Percentiles rank a stretch among this genome's conserved stretches.
These are phyloP conservation scores for Acanthiza pusilla DNA, from an alignment of 2,797 vertebrate genomes.

Conservation along the genomic window DNA sequence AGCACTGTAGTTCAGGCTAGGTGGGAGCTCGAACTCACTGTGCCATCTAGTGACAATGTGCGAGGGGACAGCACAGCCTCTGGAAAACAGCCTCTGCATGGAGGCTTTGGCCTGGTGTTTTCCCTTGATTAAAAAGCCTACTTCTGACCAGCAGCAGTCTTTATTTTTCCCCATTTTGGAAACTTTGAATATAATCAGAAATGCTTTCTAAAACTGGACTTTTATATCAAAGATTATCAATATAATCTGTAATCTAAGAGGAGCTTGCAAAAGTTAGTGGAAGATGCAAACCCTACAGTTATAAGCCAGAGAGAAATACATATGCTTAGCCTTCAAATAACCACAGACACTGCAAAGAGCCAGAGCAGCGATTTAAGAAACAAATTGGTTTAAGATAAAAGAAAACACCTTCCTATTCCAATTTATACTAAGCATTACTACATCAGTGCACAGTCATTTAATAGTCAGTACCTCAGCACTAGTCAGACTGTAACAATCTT, in stretches of 20 bases:
- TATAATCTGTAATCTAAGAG: neutral
- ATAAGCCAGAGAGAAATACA: neutral
- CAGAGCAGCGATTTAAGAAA: neutral
- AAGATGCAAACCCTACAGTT: neutral
- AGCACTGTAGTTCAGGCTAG: neutral
- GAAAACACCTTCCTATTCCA: neutral
- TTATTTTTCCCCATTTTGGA: neutral
- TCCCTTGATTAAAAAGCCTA: neutral
- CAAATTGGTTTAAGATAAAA: neutral
- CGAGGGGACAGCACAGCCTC: neutral
- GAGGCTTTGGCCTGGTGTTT: neutral
- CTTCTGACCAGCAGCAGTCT: neutral
- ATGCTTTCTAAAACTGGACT: neutral
- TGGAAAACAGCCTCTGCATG: neutral
- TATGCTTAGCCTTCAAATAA: neutral
- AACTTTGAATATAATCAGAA: neutral
- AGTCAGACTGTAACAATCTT: neutral
- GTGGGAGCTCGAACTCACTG: neutral
- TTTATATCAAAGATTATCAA: neutral
- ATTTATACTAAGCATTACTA: neutral
- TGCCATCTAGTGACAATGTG: conserved; percentile 26
- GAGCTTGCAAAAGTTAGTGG: neutral
- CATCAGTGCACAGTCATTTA: neutral
- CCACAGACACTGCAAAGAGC: neutral
- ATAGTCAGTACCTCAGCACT: neutral